Conservation (phyloP, 2,797 vertebrate species). For the Lepus oiostolus region DNA sequence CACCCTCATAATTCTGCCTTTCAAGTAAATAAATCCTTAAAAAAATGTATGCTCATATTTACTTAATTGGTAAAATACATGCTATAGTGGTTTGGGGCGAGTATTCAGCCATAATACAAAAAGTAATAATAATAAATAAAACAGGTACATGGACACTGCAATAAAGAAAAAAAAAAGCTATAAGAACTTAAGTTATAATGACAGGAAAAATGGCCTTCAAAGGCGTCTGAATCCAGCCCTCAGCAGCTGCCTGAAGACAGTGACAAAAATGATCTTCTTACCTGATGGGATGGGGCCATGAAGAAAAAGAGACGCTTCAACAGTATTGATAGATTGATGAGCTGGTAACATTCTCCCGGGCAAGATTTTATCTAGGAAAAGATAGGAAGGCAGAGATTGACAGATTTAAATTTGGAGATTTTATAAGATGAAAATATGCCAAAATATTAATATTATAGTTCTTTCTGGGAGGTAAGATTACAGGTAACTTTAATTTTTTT, state of each 20-base stretch:
- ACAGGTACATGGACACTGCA: too few relatives aligned
- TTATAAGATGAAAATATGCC: neutral
- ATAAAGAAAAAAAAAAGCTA: too few relatives aligned
- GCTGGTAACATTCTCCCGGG: constrained; percentile 89
- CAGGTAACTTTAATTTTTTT: neutral
- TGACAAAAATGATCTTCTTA: constrained; percentile 75
- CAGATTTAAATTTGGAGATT: neutral
- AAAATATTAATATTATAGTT: constrained; percentile 19
- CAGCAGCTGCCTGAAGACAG: neutral
- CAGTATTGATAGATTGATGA: constrained; percentile 90
- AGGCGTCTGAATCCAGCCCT: neutral
- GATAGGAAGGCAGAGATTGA: neutral
- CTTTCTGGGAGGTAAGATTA: neutral
- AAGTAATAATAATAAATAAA: too few relatives aligned
- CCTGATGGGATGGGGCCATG: constrained; percentile 95
- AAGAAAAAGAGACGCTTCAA: constrained; percentile 95
- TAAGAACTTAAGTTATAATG: too few relatives aligned
- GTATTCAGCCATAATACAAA: too few relatives aligned
- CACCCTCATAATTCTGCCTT: too few relatives aligned
- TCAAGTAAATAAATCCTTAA: too few relatives aligned
- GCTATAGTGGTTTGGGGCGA: too few relatives aligned
- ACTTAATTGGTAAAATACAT: too few relatives aligned
- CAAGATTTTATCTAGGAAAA: constrained; percentile 92
- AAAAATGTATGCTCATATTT: too few relatives aligned
- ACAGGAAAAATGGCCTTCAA: neutral